Conservation (phyloP, 1,140 invertebrate species). For the Trinorchestia longiramus region DNA sequence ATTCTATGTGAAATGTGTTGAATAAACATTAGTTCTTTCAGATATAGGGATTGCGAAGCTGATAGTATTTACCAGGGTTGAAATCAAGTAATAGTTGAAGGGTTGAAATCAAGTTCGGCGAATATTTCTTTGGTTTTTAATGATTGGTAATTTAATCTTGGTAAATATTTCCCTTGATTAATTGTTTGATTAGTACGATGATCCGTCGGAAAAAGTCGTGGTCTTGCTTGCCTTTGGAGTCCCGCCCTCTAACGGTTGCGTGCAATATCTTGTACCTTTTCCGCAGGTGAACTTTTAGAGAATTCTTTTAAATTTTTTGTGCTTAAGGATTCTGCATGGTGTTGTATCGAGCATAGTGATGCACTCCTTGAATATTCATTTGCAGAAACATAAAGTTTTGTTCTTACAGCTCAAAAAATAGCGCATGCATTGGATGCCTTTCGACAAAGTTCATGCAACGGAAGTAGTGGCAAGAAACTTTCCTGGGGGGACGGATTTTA, state of each 20-base stretch:
- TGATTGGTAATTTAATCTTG: background rate
- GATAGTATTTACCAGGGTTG: background rate
- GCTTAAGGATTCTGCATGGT: background rate
- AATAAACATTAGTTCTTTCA: background rate
- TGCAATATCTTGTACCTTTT: slow-evolving; percentile 21
- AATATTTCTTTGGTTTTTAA: background rate
- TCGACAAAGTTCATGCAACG: background rate
- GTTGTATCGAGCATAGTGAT: background rate
- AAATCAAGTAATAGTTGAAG: background rate
- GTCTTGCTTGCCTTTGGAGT: background rate
- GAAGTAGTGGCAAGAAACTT: background rate
- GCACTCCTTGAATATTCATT: background rate
- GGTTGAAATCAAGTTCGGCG: background rate
- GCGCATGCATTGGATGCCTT: background rate
- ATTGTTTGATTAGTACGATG: background rate
- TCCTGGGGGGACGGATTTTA: slow-evolving; percentile 14
- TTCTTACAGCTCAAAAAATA: background rate
- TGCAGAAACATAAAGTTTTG: background rate
- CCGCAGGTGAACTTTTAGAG: background rate
- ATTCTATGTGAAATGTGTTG: background rate
- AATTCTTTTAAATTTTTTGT: background rate
- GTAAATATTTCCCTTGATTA: background rate
- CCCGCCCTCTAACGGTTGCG: slow-evolving; percentile 10
- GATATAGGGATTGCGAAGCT: background rate
- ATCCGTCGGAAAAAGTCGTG: background rate